A percentile compares a stretch with the other conserved stretches of the same genome.
phyloP scores from a whole-genome alignment of 37 sponge, comb jelly and placozoan species.

The Eunapius fragilis region DNA sequence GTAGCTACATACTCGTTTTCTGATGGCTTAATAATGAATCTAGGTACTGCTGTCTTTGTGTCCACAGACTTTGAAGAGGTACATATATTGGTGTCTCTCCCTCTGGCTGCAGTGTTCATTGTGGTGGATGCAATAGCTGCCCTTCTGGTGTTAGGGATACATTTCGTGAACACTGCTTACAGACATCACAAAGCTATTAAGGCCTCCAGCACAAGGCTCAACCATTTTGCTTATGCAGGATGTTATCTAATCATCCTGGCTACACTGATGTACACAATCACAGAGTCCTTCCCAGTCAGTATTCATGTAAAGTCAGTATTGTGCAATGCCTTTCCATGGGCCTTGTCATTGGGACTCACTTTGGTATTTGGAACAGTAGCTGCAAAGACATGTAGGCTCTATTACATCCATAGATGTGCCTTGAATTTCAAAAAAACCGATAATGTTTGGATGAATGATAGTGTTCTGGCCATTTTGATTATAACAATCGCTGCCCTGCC shows the following conservation, averaged over 20 bases:
- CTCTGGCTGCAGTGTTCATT: background rate
- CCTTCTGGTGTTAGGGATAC: background rate
- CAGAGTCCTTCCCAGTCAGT: background rate
- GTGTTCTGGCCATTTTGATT: background rate
- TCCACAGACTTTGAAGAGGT: background rate
- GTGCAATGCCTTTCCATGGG: background rate
- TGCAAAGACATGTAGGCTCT: background rate
- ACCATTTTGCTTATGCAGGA: background rate
- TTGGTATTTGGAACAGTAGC: background rate
- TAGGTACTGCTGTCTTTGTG: background rate
- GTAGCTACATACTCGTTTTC: background rate
- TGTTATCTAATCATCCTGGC: background rate
- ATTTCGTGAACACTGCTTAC: background rate
- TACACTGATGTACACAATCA: background rate
- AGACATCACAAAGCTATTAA: background rate
- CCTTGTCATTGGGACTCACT: background rate
- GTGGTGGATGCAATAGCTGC: background rate
- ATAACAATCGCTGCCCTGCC: background rate
- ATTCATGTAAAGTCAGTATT: background rate
- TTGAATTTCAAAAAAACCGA: background rate
- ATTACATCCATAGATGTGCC: background rate
- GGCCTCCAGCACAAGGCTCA: background rate
- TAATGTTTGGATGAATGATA: background rate
- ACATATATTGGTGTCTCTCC: background rate
- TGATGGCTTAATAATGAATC: background rate